Conservation (phyloP, 1,140 invertebrate species). For the Chymomyza costata region DNA sequence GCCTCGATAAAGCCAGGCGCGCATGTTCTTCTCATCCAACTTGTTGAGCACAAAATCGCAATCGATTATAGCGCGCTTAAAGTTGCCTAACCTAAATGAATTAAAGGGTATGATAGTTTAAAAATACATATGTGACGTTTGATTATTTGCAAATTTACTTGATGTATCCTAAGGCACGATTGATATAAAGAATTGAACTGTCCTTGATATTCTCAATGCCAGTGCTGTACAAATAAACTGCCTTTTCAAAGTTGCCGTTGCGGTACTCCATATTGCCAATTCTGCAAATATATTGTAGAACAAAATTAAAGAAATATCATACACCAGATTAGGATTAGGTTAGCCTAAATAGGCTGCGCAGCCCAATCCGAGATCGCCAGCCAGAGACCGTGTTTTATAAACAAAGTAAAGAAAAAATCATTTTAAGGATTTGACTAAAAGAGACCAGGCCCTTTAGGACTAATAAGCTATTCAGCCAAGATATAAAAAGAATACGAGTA, state of each 20-base stretch:
- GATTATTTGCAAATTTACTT: slow-evolving; percentile 36
- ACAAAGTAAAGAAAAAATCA: no score
- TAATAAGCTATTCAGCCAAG: no score
- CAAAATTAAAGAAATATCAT: no score
- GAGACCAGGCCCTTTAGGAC: no score
- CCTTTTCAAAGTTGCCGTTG: slow-evolving; percentile 81
- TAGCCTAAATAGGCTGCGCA: no score
- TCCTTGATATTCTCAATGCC: slow-evolving; percentile 85
- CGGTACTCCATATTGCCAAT: slow-evolving; percentile 80
- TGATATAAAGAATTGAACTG: slow-evolving; percentile 84
- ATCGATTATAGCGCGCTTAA: slow-evolving; percentile 68
- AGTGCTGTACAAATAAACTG: slow-evolving; percentile 82
- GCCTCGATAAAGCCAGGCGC: slow-evolving; percentile 71
- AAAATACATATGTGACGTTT: background rate
- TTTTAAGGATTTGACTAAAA: no score
- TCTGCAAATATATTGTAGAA: slow-evolving; percentile 21
- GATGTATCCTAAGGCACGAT: slow-evolving; percentile 80
- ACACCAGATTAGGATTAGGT: no score
- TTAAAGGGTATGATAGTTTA: background rate
- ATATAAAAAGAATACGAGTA: no score
- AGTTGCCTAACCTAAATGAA: slow-evolving; percentile 44
- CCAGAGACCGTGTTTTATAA: background rate
- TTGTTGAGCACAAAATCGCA: slow-evolving; percentile 73
- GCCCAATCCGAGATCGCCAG: no score
- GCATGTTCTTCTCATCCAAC: slow-evolving; percentile 71